phyloP scores from a whole-genome alignment of 2,888 invertebrate species.

The Pseudoips prasinana region DNA sequence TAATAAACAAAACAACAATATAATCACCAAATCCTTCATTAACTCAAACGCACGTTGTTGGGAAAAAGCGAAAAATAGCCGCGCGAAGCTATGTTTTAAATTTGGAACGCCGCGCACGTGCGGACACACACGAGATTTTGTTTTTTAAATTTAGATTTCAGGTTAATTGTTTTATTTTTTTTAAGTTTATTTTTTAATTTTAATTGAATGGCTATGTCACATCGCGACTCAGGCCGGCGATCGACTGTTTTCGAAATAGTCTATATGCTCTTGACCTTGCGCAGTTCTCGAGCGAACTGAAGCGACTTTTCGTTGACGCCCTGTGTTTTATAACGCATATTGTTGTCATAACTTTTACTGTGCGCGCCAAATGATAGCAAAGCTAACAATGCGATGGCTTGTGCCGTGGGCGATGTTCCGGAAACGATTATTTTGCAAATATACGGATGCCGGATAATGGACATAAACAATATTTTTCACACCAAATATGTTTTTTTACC shows the following conservation, averaged over 20 bases:
- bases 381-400: conserved; percentile 10
- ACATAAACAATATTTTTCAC: too few species aligned
- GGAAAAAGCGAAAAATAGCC: conserved; percentile 33
- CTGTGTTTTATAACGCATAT: conserved; percentile 75
- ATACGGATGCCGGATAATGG: too few species aligned
- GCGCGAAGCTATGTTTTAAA: conserved; percentile 49
- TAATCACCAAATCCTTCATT: too few species aligned
- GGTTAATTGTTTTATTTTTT: conserved; percentile 19
- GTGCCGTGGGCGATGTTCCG: conserved; percentile 17
- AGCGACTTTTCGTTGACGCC: conserved; percentile 64
- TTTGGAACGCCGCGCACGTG: conserved; percentile 51
- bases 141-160: conserved; percentile 17
- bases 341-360: conserved; percentile 76
- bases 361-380: conserved; percentile 30
- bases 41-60: too few species aligned
- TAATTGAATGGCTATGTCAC: conserved; percentile 49
- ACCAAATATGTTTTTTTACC: too few species aligned
- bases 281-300: conserved; percentile 65
- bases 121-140: conserved; percentile 12
- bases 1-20: too few species aligned
- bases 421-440: conserved; percentile 11
- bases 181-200: conserved; percentile 26
- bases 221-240: conserved; percentile 52
- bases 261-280: conserved; percentile 76
- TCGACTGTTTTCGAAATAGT: conserved; percentile 69